Evolutionary conservation across 2,797 vertebrate species (phyloP).

Genomic region (Spheniscus humboldti): DNA sequence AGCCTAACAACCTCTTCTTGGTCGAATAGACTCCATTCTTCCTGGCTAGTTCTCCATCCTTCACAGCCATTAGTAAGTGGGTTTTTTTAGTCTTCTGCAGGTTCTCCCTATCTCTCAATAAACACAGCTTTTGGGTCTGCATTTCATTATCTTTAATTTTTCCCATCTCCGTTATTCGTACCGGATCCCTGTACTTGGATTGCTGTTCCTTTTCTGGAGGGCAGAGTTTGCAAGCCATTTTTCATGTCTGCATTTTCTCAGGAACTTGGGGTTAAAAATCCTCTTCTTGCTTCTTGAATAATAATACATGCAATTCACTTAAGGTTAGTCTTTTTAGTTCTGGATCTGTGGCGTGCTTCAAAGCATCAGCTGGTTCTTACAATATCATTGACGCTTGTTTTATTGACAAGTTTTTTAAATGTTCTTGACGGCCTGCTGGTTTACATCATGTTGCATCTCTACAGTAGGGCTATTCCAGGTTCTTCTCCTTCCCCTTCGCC

Average conservation of each 20-base stretch:
- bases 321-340: not conserved
- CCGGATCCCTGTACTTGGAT: not conserved
- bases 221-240: not conserved
- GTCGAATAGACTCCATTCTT: not conserved
- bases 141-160: not conserved
- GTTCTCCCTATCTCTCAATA: not conserved
- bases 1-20: not conserved
- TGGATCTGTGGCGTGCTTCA: not conserved
- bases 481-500: not conserved
- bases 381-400: fast-evolving
- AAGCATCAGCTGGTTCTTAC: not conserved
- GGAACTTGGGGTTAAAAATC: not conserved
- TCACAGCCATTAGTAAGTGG: not conserved
- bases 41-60: not conserved
- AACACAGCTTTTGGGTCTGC: not conserved
- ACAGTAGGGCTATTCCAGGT: not conserved
- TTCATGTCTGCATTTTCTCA: not conserved
- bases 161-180: not conserved
- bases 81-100: not conserved
- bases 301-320: not conserved
- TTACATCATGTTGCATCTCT: fast-evolving
- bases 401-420: not conserved
- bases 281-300: not conserved
- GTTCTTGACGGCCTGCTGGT: not conserved
- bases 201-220: not conserved